A percentile compares a stretch with the other conserved stretches of the same genome.
phyloP scores from a whole-genome alignment of 2,888 invertebrate genomes.

The Phoenoteleia sp. region DNA sequence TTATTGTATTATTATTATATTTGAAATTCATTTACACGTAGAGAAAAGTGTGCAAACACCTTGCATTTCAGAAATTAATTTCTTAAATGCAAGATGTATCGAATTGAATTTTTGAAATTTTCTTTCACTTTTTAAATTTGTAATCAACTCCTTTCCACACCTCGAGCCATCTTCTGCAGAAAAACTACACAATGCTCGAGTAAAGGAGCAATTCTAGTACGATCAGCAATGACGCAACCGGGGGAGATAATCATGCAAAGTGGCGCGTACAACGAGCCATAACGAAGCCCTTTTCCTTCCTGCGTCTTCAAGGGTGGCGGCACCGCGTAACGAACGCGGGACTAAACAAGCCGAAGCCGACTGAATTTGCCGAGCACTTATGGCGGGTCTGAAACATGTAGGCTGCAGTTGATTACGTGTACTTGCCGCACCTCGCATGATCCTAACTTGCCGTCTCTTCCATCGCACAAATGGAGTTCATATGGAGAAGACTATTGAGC shows the following conservation, averaged over 20 bases:
- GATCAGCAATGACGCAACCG: slow-evolving; percentile 11
- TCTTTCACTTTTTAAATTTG: too few relatives aligned
- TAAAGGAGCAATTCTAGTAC: slow-evolving; percentile 8
- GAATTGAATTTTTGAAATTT: neutral
- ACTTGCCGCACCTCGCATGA: too few relatives aligned
- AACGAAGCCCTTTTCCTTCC: slow-evolving; percentile 43
- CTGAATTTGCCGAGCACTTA: slow-evolving; percentile 42
- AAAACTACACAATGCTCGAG: neutral
- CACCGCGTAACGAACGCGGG: slow-evolving; percentile 33
- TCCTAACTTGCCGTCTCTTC: too few relatives aligned
- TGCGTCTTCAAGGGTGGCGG: slow-evolving; percentile 23
- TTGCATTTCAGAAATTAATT: too few relatives aligned
- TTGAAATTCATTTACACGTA: too few relatives aligned
- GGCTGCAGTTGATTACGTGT: too few relatives aligned
- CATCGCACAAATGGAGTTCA: too few relatives aligned
- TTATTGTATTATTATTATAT: too few relatives aligned
- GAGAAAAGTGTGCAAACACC: too few relatives aligned
- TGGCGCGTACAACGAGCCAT: slow-evolving; percentile 41
- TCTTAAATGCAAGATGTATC: too few relatives aligned
- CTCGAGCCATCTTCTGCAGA: neutral
- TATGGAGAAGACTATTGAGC: too few relatives aligned
- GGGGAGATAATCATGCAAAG: slow-evolving; percentile 48
- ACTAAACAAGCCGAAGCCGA: slow-evolving; percentile 32
- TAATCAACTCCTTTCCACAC: neutral
- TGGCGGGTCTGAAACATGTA: slow-evolving; percentile 6